phyloP scores from a whole-genome alignment of 2,113 vertebrate species.

The Budorcas taxicolor region DNA sequence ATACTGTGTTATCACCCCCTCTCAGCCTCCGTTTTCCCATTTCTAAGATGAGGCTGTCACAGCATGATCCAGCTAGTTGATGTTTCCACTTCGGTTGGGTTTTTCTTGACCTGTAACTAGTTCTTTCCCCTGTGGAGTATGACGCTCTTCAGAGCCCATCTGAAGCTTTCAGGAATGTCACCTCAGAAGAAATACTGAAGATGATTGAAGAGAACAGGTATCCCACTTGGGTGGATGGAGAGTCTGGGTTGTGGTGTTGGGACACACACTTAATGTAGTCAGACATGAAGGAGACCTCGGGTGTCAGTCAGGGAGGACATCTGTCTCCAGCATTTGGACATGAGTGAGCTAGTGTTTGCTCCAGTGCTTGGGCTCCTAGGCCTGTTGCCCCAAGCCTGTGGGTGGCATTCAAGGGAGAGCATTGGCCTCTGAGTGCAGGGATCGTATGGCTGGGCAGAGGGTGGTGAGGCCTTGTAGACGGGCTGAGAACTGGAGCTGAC shows the following conservation, averaged over 20 bases:
- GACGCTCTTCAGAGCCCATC: slow-evolving; percentile 81
- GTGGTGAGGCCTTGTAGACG: not conserved
- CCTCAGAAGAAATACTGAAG: slow-evolving; percentile 82
- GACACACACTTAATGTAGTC: not conserved
- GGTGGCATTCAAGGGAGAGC: not conserved
- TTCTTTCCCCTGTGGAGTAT: slow-evolving; percentile 86
- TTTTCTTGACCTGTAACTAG: slow-evolving; percentile 81
- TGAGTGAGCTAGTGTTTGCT: not conserved
- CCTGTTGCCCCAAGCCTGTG: not conserved
- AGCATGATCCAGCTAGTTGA: not conserved
- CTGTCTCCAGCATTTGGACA: not conserved
- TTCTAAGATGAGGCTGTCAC: not conserved
- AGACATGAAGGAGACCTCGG: not conserved
- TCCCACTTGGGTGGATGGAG: not conserved
- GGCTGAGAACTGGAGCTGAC: not conserved
- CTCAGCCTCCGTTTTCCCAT: not conserved
- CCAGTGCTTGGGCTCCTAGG: not conserved
- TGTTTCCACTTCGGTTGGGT: not conserved
- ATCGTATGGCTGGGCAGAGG: not conserved
- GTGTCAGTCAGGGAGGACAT: not conserved
- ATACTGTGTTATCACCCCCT: not conserved
- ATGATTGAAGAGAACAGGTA: slow-evolving; percentile 85
- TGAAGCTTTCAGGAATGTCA: slow-evolving; percentile 79
- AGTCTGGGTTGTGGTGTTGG: not conserved
- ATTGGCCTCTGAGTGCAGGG: not conserved